These are phyloP conservation scores for Zaprionus lineosus DNA, from an alignment of 2,888 invertebrate species.

Conservation along the genomic window DNA sequence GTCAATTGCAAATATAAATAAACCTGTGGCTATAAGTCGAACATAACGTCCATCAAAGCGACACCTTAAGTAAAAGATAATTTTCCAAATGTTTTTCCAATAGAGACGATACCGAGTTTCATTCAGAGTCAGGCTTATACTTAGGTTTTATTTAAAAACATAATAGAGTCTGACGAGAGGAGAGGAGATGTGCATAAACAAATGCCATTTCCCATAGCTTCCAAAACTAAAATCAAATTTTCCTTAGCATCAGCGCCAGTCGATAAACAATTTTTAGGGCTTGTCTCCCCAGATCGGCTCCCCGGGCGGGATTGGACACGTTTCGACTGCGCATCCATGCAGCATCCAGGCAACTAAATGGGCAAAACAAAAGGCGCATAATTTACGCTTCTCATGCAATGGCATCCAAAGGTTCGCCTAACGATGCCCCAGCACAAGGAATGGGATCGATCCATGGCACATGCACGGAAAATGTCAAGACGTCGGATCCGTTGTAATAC, in stretches of 20 bases:
- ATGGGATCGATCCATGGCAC: slow-evolving; percentile 16
- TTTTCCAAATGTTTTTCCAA: too few relatives aligned
- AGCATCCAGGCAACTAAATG: slow-evolving; percentile 1
- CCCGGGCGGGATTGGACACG: slow-evolving; percentile 57
- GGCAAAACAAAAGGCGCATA: slow-evolving; percentile 17
- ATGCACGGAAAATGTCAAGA: slow-evolving; percentile 59
- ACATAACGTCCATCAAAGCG: too few relatives aligned
- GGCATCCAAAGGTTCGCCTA: slow-evolving; percentile 9
- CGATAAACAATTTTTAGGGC: slow-evolving; percentile 46
- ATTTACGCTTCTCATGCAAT: slow-evolving; percentile 47
- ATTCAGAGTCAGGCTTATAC: too few relatives aligned
- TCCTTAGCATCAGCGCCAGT: slow-evolving; percentile 29
- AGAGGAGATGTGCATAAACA: slow-evolving; percentile 30
- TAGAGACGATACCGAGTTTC: too few relatives aligned
- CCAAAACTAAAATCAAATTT: slow-evolving; percentile 37
- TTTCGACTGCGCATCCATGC: slow-evolving; percentile 22
- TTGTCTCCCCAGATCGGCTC: slow-evolving; percentile 52
- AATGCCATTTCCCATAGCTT: slow-evolving; percentile 54
- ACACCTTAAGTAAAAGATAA: too few relatives aligned
- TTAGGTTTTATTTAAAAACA: too few relatives aligned
- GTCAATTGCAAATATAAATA: too few relatives aligned
- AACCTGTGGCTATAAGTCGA: too few relatives aligned
- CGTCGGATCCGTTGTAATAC: slow-evolving; percentile 40
- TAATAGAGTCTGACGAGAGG: too few relatives aligned
- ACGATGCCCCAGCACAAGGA: slow-evolving; percentile 21